phyloP scores from a whole-genome alignment of 2,113 vertebrate genomes.

The Heteronetta atricapilla region DNA sequence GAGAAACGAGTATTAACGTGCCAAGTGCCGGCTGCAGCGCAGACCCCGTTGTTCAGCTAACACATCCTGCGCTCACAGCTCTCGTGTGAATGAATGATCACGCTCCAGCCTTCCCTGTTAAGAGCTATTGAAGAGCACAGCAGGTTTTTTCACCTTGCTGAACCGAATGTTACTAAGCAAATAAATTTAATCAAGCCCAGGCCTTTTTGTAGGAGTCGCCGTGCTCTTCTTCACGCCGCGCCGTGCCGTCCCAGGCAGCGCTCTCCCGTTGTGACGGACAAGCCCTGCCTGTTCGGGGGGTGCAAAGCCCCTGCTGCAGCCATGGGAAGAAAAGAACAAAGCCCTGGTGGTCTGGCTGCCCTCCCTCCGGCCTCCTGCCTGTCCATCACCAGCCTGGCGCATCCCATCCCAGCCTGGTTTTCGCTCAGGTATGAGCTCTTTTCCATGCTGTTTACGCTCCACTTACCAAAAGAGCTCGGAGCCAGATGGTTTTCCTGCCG shows the following conservation, averaged over 20 bases:
- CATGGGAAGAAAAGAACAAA: background rate
- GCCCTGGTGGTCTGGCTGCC: background rate
- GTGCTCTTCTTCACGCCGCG: background rate
- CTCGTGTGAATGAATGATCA: background rate
- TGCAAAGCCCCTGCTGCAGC: background rate
- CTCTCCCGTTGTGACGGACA: background rate
- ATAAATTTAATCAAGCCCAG: conserved; percentile 49
- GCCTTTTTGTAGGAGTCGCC: background rate
- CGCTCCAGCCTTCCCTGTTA: background rate
- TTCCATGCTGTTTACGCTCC: background rate
- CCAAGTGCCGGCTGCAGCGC: background rate
- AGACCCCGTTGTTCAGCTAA: background rate
- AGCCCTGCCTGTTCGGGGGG: background rate
- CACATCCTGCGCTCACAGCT: background rate
- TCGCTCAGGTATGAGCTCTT: background rate
- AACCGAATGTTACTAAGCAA: conserved; percentile 22
- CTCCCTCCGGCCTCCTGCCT: background rate
- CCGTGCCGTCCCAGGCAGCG: background rate
- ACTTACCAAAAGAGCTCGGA: conserved; percentile 6
- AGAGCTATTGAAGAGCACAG: background rate
- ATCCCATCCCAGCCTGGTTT: background rate
- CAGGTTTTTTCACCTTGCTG: background rate
- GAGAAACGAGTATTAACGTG: background rate
- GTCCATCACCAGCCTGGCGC: background rate
- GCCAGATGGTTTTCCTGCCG: conserved; percentile 17